Evolutionary conservation across 2,888 invertebrate genomes (phyloP).

Genomic region (Drosophila quasianomalipes): DNA sequence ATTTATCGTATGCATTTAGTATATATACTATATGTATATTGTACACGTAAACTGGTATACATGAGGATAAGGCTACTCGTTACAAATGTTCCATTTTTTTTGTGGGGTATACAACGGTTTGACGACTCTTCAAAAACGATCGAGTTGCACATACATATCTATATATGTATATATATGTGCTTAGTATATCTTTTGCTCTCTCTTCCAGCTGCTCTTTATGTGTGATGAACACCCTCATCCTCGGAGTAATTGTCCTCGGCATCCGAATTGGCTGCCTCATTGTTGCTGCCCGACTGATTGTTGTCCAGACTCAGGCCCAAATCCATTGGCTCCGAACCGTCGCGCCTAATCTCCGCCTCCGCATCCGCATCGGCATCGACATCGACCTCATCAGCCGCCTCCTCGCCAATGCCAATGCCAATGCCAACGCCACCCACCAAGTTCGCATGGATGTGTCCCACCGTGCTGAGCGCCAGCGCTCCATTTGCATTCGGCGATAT

Average conservation of each 20-base stretch:
- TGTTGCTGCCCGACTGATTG: slow-evolving; percentile 84
- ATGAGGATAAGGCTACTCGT: slow-evolving; percentile 85
- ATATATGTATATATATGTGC: slow-evolving; percentile 20
- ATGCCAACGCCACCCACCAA: slow-evolving; percentile 31
- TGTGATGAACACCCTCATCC: slow-evolving; percentile 85
- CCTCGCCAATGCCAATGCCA: slow-evolving; percentile 7
- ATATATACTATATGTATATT: slow-evolving; percentile 43
- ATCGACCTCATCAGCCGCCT: slow-evolving; percentile 37
- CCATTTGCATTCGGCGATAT: slow-evolving; percentile 65
- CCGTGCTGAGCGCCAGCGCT: slow-evolving; percentile 52
- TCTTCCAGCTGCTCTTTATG: slow-evolving; percentile 66
- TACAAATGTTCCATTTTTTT: slow-evolving; percentile 76
- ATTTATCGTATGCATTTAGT: slow-evolving; percentile 52
- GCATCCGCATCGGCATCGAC: slow-evolving; percentile 64
- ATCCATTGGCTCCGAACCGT: slow-evolving; percentile 85
- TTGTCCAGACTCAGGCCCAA: slow-evolving; percentile 83
- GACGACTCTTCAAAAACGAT: slow-evolving; percentile 31
- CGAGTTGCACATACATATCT: slow-evolving; percentile 25
- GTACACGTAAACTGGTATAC: slow-evolving; percentile 85
- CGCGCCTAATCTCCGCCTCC: slow-evolving; percentile 79
- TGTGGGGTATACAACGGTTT: slow-evolving; percentile 73
- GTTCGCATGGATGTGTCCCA: slow-evolving; percentile 55
- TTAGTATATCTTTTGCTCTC: slow-evolving; percentile 36
- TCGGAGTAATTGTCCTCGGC: slow-evolving; percentile 85
- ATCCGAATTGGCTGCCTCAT: slow-evolving; percentile 82